phyloP scores from a whole-genome alignment of 2,797 vertebrate species.

The Pseudotriccus pelzelni region DNA sequence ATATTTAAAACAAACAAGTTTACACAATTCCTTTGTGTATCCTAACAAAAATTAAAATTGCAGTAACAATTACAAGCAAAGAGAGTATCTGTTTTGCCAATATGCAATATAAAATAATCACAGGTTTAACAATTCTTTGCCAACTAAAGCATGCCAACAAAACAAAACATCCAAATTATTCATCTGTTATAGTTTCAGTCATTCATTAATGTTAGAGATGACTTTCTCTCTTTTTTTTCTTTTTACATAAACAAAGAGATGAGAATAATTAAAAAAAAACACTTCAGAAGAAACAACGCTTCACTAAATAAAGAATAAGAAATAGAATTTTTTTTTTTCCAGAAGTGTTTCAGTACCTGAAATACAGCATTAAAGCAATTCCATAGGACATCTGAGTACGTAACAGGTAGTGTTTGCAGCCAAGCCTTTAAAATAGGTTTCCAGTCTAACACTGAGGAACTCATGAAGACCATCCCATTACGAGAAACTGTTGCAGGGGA shows the following conservation, averaged over 20 bases:
- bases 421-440: slow-evolving; percentile 91
- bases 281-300: background rate
- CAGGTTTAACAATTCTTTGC: background rate
- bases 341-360: slow-evolving; percentile 72
- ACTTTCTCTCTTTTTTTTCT: background rate
- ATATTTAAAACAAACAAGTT: background rate
- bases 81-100: background rate
- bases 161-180: background rate
- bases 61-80: background rate
- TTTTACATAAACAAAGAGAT: background rate
- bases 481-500: slow-evolving; percentile 96
- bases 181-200: background rate
- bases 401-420: slow-evolving; percentile 73
- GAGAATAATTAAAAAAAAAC: background rate
- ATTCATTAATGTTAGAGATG: background rate
- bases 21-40: background rate
- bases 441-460: slow-evolving; percentile 92
- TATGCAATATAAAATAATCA: background rate
- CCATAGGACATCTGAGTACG: slow-evolving; percentile 73
- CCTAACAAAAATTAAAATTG: background rate
- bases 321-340: background rate
- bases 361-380: slow-evolving; percentile 78
- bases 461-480: slow-evolving; percentile 99
- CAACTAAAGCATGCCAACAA: background rate
- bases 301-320: background rate